phyloP scores from a whole-genome alignment of 2,113 vertebrate genomes.

The Uropsilus gracilis region DNA sequence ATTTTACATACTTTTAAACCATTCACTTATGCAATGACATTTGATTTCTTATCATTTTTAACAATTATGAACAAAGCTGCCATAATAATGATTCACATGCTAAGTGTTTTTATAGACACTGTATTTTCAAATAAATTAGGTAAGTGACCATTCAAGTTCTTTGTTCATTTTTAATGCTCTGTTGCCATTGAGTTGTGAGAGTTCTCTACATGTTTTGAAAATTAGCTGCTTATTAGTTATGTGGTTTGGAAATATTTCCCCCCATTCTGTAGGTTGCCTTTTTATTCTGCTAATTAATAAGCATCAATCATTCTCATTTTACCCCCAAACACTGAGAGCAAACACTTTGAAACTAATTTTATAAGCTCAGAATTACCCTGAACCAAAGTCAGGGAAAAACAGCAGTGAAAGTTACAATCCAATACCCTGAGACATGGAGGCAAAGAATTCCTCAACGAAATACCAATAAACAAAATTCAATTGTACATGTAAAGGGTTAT shows the following conservation, averaged over 20 bases:
- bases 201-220: neutral
- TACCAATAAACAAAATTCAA: too few species aligned
- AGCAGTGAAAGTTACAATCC: too few species aligned
- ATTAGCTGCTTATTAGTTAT: neutral
- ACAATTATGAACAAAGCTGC: neutral
- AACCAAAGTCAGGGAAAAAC: too few species aligned
- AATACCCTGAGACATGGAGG: too few species aligned
- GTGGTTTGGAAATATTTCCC: neutral
- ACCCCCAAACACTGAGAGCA: too few species aligned
- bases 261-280: too few species aligned
- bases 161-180: neutral
- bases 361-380: too few species aligned
- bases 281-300: too few species aligned
- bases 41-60: neutral
- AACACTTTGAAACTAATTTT: too few species aligned
- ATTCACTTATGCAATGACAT: neutral
- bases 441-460: too few species aligned
- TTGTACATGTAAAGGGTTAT: too few species aligned
- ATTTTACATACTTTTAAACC: neutral
- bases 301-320: too few species aligned
- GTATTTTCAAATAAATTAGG: neutral
- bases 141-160: neutral
- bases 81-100: neutral
- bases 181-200: neutral
- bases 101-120: neutral